A percentile compares a stretch with the other conserved stretches of the same genome.
Conservation (phyloP, 2,797 vertebrate species). For the Choloepus didactylus region DNA sequence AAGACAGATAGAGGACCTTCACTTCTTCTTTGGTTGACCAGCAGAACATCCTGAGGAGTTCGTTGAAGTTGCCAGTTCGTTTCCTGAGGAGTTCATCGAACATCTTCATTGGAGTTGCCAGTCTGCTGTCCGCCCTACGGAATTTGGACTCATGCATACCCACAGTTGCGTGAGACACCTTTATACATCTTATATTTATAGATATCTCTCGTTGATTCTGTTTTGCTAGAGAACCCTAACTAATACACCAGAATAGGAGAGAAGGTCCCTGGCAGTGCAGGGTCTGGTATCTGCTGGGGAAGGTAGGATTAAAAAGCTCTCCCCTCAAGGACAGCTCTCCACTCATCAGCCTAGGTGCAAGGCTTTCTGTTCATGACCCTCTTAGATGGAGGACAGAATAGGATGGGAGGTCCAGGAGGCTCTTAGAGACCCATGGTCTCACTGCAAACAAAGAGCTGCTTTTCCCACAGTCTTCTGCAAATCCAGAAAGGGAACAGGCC, state of each 20-base stretch:
- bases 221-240: too few relatives aligned
- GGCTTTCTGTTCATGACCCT: neutral
- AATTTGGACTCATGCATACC: too few relatives aligned
- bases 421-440: fast-evolving
- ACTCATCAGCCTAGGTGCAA: fast-evolving
- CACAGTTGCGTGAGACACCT: too few relatives aligned
- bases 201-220: too few relatives aligned
- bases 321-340: neutral
- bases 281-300: neutral
- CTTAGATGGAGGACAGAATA: neutral
- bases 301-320: neutral
- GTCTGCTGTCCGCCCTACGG: too few relatives aligned
- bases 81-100: too few relatives aligned
- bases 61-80: too few relatives aligned
- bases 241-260: neutral
- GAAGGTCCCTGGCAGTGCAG: fast-evolving
- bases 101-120: too few relatives aligned
- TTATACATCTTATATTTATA: too few relatives aligned
- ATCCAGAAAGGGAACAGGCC: conserved; percentile 61
- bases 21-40: too few relatives aligned
- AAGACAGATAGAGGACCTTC: too few relatives aligned
- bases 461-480: conserved; percentile 39
- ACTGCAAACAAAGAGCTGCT: neutral
- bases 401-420: neutral
- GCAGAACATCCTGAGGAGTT: too few relatives aligned